Conservation (phyloP, 2,888 invertebrate genomes). For the Orchesellides sinensis region DNA sequence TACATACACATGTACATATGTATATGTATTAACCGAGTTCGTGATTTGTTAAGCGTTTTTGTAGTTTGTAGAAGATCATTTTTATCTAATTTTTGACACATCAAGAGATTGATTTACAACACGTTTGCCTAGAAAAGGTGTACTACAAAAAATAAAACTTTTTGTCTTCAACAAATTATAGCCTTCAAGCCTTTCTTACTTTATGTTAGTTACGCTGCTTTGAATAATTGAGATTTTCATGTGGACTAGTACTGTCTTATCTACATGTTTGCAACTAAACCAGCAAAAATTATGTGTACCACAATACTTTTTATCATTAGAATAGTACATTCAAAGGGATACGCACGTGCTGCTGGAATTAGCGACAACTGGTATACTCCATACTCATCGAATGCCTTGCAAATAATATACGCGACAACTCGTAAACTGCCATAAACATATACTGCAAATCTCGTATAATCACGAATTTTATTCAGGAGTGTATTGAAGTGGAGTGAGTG, state of each 20-base stretch:
- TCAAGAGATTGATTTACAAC: slow-evolving; percentile 59
- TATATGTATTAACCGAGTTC: slow-evolving; percentile 7
- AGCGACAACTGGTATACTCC: no score
- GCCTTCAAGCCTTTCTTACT: no score
- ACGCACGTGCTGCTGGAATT: background rate
- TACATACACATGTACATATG: background rate
- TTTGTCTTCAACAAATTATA: no score
- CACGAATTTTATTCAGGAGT: no score
- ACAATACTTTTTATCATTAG: background rate
- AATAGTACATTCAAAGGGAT: background rate
- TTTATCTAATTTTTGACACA: slow-evolving; percentile 60
- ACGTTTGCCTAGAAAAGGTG: slow-evolving; percentile 38
- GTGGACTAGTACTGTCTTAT: no score
- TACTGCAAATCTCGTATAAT: no score
- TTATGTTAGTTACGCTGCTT: no score
- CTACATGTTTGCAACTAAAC: background rate
- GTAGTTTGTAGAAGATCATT: slow-evolving; percentile 22
- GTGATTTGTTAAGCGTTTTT: slow-evolving; percentile 47
- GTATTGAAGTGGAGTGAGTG: no score
- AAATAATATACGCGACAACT: no score
- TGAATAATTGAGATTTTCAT: no score
- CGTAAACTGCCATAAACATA: no score
- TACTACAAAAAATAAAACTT: background rate
- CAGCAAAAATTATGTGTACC: background rate
- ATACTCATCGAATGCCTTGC: no score